Evolutionary conservation across 2,113 vertebrate species (phyloP).

Genomic region (Cygnus atratus): DNA sequence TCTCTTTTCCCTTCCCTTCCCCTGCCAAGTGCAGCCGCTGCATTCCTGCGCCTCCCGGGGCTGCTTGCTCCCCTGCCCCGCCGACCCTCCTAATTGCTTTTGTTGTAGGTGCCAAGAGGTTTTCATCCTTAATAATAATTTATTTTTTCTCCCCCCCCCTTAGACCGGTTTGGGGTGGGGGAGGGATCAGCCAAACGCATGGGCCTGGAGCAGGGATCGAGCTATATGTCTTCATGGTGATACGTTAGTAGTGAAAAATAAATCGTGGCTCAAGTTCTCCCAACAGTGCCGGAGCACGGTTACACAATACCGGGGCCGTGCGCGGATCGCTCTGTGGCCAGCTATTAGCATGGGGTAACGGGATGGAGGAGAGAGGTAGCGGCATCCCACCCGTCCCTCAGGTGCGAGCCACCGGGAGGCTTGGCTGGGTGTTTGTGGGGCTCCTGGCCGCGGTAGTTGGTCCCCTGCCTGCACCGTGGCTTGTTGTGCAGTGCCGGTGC

Average conservation of each 20-base stretch:
- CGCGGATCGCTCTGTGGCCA: not conserved
- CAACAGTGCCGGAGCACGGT: not conserved
- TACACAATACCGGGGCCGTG: not conserved
- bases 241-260: not conserved
- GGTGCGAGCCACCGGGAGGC: constrained; percentile 17
- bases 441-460: not conserved
- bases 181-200: not conserved
- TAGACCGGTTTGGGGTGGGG: not conserved
- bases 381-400: not conserved
- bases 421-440: constrained; percentile 36
- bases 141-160: too few species aligned
- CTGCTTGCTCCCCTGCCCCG: not conserved
- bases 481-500: constrained; percentile 29
- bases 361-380: constrained; percentile 2
- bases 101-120: constrained; percentile 33
- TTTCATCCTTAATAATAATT: too few species aligned
- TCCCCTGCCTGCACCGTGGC: not conserved
- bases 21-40: not conserved
- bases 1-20: not conserved
- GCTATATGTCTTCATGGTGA: not conserved
- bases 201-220: not conserved
- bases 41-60: not conserved
- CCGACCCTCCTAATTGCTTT: not conserved
- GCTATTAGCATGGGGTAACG: not conserved
- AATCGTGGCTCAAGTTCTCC: not conserved